Base-by-base conservation (phyloP, 2,888 invertebrate genomes). In the Caenorhabditis doughertyi region DNA sequence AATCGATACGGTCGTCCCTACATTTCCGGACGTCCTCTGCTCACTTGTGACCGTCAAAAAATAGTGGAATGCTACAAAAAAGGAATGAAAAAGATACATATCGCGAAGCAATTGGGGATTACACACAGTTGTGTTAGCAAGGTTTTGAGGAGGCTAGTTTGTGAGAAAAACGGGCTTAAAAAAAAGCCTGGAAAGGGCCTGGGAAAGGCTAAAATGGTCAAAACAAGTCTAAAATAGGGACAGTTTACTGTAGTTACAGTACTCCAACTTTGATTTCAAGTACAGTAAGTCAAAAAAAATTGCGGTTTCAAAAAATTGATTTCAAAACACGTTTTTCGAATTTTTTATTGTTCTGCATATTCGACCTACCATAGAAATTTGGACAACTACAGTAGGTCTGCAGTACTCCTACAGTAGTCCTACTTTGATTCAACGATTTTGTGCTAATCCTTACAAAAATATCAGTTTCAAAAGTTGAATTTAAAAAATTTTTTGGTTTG, bases 81-180 rank as follows among this genome's bases (percentile, higher is more conserved):
- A 18, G 89, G 89, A 55, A 83, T 83, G 79, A 85, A 89, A 70
- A 89, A 89, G 71, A 89, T 89, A 18, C 80, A 85, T 39, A 89
- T 89, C 68, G 89, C 89, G 1, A 83, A 90, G 60, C 74, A 84
- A 29, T 62, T 89, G 8, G 89, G 89, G 9, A 87, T 89, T 25
- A 89, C 89, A 13, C 89, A 89, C 70, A 87, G 87, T 56, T 89
- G 89, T 83, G 89, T 89, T 53, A 88, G 88, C 56, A 89, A 89
- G 58, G 89, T 89, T 16, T 79, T 89, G 32, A 72, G 88, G 62
- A 89, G 85, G 89, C 89, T 18, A 55, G 68, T 23, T 51, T n/a
- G n/a, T 35, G 29, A 7, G 35, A 47, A 27, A 9, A 11, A 16
- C n/a, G 18, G n/a, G n/a, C n/a, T n/a, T n/a, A n/a, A n/a, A n/a